Percentiles rank a stretch among this genome's conserved stretches.
Conservation (phyloP, 2,888 invertebrate genomes). For the Biston betularia region DNA sequence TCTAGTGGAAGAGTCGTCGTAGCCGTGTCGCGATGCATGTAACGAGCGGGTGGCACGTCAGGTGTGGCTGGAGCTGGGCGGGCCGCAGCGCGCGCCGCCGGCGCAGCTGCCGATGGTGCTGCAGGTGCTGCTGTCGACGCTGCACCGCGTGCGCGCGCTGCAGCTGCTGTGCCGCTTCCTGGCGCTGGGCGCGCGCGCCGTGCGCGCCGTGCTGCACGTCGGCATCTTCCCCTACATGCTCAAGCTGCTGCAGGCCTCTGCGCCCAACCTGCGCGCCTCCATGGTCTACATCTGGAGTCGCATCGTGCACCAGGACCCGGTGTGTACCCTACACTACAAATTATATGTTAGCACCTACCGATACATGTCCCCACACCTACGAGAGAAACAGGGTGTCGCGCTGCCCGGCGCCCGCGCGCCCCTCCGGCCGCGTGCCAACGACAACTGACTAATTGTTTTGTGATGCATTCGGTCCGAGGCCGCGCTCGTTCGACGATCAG, state of each 20-base stretch:
- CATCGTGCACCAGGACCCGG: conserved; percentile 97
- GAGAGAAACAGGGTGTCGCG: too few relatives aligned
- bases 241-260: conserved; percentile 97
- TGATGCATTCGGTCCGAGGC: too few relatives aligned
- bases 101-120: conserved; percentile 99
- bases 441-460: too few relatives aligned
- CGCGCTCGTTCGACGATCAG: too few relatives aligned
- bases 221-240: conserved; percentile 99
- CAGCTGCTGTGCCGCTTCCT: conserved; percentile 97
- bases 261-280: conserved; percentile 95
- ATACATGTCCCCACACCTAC: too few relatives aligned
- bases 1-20: too few relatives aligned
- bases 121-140: conserved; percentile 91
- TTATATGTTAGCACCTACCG: too few relatives aligned
- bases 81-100: conserved; percentile 90
- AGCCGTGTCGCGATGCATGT: too few relatives aligned
- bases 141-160: conserved; percentile 97
- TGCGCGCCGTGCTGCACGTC: conserved; percentile 97
- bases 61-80: conserved; percentile 92
- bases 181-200: conserved; percentile 95
- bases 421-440: too few relatives aligned
- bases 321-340: conserved; percentile 74
- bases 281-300: conserved; percentile 99
- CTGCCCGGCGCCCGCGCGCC: too few relatives aligned
- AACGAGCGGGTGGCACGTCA: background rate